Conservation (phyloP, 2,113 vertebrate genomes). For the Pan troglodytes region NHGRI_mPanTro3-v2.1_pri NC_072413.2:54568501-54569000, state of each 20-base stretch:
- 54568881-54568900: conserved; percentile 33
- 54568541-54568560: conserved; percentile 73
- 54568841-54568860: conserved; percentile 52
- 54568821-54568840: conserved; percentile 74
- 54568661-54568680: conserved; percentile 78
- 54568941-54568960: conserved; percentile 52
- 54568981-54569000: conserved; percentile 31
- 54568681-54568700: conserved; percentile 77
- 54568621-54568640: conserved; percentile 76
- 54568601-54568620: conserved; percentile 71
- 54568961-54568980: conserved; percentile 1
- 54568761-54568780: conserved; percentile 81
- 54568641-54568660: conserved; percentile 68
- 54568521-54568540: conserved; percentile 81
- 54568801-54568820: conserved; percentile 71
- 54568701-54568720: conserved; percentile 63
- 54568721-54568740: conserved; percentile 62
- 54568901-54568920: conserved; percentile 56
- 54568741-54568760: conserved; percentile 74
- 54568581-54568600: conserved; percentile 61
- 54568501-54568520: conserved; percentile 81
- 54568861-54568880: conserved; percentile 50
- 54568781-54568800: conserved; percentile 82
- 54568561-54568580: conserved; percentile 56
- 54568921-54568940: conserved; percentile 30